phyloP scores from a whole-genome alignment of 2,888 invertebrate species.

The Trimorus sp. region DNA sequence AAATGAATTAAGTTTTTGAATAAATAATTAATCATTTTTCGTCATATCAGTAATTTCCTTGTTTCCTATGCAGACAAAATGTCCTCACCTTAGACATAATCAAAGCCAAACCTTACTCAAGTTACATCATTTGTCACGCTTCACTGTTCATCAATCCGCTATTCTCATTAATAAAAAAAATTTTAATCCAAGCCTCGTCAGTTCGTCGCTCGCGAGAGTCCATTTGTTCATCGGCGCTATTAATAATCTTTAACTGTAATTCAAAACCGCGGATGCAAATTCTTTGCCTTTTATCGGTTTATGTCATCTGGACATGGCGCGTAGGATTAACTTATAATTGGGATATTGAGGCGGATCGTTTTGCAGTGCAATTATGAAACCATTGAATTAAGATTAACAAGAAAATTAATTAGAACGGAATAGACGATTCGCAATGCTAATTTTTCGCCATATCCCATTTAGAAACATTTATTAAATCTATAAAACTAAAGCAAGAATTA shows the following conservation, averaged over 20 bases:
- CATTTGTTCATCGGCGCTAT: slow-evolving; percentile 15
- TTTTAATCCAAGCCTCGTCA: neutral
- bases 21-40: no score
- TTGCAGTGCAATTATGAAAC: slow-evolving; percentile 5
- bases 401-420: slow-evolving; percentile 18
- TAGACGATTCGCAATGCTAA: no score
- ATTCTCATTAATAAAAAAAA: slow-evolving; percentile 18
- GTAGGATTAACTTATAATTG: slow-evolving; percentile 27
- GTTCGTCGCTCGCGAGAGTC: neutral
- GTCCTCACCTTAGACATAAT: no score
- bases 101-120: neutral
- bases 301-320: slow-evolving; percentile 5
- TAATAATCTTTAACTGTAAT: slow-evolving; percentile 39
- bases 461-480: neutral
- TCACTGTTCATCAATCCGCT: slow-evolving; percentile 31
- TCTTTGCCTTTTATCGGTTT: slow-evolving; percentile 15
- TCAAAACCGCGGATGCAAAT: slow-evolving; percentile 25
- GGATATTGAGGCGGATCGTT: slow-evolving; percentile 21
- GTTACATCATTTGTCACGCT: slow-evolving; percentile 25
- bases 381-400: neutral
- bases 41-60: no score
- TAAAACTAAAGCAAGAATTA: no score
- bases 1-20: no score
- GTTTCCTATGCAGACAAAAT: no score
- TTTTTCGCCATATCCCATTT: neutral